These are phyloP conservation scores for Phthorimaea operculella DNA, from an alignment of 1,140 invertebrate genomes.

Conservation along the genomic window DNA sequence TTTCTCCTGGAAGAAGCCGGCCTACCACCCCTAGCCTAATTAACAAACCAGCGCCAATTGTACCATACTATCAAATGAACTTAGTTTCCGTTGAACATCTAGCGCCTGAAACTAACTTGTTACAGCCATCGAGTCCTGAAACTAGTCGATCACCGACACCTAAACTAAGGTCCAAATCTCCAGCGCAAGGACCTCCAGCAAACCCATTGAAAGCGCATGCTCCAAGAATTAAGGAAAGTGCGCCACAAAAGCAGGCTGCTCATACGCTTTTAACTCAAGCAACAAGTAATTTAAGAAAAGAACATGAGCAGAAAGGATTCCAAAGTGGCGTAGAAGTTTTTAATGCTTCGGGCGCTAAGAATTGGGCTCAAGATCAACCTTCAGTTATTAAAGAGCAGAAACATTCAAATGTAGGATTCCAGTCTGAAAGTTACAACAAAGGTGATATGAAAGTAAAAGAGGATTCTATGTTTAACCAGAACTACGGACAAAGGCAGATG, in stretches of 20 bases:
- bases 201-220: conserved; percentile 70
- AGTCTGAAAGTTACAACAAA: conserved; percentile 47
- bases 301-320: conserved; percentile 39
- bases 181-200: conserved; percentile 70
- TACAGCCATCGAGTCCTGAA: conserved; percentile 68
- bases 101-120: conserved; percentile 67
- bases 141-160: conserved; percentile 71
- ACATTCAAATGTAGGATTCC: conserved; percentile 47
- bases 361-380: conserved; percentile 39
- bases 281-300: conserved; percentile 41
- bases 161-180: conserved; percentile 66
- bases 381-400: conserved; percentile 42
- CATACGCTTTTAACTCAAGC: conserved; percentile 41
- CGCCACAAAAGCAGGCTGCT: conserved; percentile 25
- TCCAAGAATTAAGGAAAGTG: conserved; percentile 65
- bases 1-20: conserved; percentile 59
- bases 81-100: conserved; percentile 70
- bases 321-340: conserved; percentile 26
- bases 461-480: conserved; percentile 51
- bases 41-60: conserved; percentile 73
- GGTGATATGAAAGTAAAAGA: conserved; percentile 51
- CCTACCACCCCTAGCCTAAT: conserved; percentile 72
- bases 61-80: conserved; percentile 76
- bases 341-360: conserved; percentile 28
- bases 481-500: conserved; percentile 54